Evolutionary conservation across 2,888 invertebrate species (phyloP).

Genomic region (Drosophila leonis): DNA sequence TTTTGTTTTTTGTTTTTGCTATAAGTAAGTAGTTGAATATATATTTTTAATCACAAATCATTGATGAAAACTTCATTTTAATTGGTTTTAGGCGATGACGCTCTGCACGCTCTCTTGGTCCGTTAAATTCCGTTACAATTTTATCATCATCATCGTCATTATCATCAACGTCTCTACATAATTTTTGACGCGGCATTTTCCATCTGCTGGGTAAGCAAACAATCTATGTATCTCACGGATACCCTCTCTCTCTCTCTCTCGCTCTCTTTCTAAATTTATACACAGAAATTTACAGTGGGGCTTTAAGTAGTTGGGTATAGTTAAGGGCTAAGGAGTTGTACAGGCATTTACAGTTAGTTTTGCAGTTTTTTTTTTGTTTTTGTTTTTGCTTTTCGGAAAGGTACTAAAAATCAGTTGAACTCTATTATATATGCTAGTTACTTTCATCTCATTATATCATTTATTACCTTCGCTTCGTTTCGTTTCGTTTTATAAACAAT

Average conservation of each 20-base stretch:
- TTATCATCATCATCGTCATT: conserved; percentile 36
- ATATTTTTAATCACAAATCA: conserved; percentile 83
- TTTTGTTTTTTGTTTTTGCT: conserved; percentile 4
- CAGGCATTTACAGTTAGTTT: conserved; percentile 73
- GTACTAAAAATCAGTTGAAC: conserved; percentile 81
- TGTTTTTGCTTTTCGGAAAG: conserved; percentile 59
- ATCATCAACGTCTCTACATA: conserved; percentile 46
- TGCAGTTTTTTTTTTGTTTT: conserved; percentile 21
- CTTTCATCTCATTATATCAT: conserved; percentile 36
- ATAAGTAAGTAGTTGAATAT: conserved; percentile 74
- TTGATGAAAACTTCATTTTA: conserved; percentile 83
- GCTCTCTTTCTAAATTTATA: conserved; percentile 71
- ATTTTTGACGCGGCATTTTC: conserved; percentile 61
- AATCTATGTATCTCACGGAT: conserved; percentile 58
- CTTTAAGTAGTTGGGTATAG: conserved; percentile 40
- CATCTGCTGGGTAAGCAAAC: conserved; percentile 65
- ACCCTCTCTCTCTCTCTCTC: conserved; percentile 25
- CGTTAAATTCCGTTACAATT: conserved; percentile 82
- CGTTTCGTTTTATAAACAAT: conserved; percentile 76
- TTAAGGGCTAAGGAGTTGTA: conserved; percentile 52
- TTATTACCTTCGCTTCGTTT: conserved; percentile 36
- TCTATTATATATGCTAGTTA: conserved; percentile 63
- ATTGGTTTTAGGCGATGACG: conserved; percentile 82
- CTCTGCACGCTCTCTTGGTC: conserved; percentile 84
- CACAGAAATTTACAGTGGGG: conserved; percentile 82